Evolutionary conservation across 2,888 invertebrate genomes (phyloP).

Genomic region (Tachina lurida): DNA sequence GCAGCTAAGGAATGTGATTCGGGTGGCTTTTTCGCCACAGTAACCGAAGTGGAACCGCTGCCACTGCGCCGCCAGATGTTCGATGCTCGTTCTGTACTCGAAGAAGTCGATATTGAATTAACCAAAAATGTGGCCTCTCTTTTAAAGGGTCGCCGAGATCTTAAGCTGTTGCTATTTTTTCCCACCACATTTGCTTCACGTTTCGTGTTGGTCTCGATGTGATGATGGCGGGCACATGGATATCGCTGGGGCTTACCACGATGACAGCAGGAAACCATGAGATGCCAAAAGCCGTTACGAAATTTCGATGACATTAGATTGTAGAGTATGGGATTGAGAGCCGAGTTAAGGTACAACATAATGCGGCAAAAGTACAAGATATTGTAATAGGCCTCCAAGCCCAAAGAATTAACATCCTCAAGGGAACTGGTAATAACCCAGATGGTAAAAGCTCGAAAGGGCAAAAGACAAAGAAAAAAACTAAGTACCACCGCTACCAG

Average conservation of each 20-base stretch:
- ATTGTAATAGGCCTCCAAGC: conserved; percentile 92
- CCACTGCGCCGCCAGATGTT: conserved; percentile 78
- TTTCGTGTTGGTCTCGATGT: conserved; percentile 18
- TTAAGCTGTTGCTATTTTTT: conserved; percentile 39
- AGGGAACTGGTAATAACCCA: conserved; percentile 92
- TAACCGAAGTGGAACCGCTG: conserved; percentile 76
- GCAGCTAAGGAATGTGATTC: conserved; percentile 73
- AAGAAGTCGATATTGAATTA: conserved; percentile 79
- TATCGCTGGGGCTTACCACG: conserved; percentile 18
- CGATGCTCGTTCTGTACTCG: conserved; percentile 78
- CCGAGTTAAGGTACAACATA: conserved; percentile 95
- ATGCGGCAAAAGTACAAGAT: conserved; percentile 93
- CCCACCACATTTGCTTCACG: conserved; percentile 46
- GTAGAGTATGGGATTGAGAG: conserved; percentile 95
- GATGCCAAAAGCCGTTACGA: conserved; percentile 89
- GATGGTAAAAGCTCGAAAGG: conserved; percentile 93
- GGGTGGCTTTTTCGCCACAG: conserved; percentile 41
- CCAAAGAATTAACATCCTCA: conserved; percentile 87
- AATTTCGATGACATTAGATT: conserved; percentile 96
- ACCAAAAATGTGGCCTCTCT: conserved; percentile 78
- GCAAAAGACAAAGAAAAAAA: conserved; percentile 95
- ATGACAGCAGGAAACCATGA: conserved; percentile 84
- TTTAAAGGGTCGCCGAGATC: conserved; percentile 72
- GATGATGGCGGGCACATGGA: conserved; percentile 32
- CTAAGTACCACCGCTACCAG: conserved; percentile 94